phyloP scores from a whole-genome alignment of 2,797 vertebrate genomes.

The Varecia variegata region DNA sequence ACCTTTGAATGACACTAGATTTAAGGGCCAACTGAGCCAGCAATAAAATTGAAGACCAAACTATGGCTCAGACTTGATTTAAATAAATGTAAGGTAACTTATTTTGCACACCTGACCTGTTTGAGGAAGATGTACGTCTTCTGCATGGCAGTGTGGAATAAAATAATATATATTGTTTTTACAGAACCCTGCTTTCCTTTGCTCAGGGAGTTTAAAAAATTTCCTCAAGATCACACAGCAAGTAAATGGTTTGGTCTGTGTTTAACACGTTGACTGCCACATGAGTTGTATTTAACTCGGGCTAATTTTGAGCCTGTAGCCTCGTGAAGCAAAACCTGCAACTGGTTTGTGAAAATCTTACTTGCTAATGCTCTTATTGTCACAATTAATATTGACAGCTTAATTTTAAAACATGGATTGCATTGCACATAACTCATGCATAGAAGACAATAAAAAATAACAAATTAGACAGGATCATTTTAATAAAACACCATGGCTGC shows the following conservation, averaged over 20 bases:
- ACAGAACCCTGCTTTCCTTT: background rate
- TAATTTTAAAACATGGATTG: too few species aligned
- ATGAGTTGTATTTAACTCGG: too few species aligned
- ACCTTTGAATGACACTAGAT: background rate
- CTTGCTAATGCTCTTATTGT: too few species aligned
- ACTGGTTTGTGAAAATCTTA: too few species aligned
- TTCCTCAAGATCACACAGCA: background rate
- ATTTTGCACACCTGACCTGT: background rate
- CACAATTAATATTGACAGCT: too few species aligned
- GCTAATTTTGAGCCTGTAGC: too few species aligned
- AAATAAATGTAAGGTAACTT: background rate
- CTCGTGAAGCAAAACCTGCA: too few species aligned
- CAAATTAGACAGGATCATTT: too few species aligned
- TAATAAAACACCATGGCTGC: too few species aligned
- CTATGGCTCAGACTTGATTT: background rate
- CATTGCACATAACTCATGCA: too few species aligned
- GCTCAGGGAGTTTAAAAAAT: background rate
- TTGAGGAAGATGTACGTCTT: background rate
- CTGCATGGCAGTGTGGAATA: background rate
- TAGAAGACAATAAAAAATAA: too few species aligned
- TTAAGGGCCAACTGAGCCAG: background rate
- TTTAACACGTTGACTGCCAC: too few species aligned
- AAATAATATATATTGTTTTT: background rate
- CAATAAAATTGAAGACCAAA: background rate
- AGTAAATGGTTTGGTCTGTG: background rate